Evolutionary conservation across 2,888 invertebrate genomes (phyloP).

Genomic region (Anoplius nigerrimus): DNA sequence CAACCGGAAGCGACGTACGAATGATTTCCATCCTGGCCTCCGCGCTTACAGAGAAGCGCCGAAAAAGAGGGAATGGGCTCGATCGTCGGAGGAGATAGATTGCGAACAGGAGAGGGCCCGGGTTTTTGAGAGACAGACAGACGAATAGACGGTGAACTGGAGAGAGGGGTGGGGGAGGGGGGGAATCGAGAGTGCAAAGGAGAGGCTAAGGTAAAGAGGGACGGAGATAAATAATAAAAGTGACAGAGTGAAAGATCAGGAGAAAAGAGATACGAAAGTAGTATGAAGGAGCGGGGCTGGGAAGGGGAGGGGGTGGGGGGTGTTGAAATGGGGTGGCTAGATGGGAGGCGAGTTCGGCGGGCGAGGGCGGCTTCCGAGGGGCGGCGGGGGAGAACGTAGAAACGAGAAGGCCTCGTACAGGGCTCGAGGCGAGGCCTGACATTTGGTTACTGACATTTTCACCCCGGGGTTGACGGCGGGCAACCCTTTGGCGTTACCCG

Average conservation of each 20-base stretch:
- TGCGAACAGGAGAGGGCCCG: neutral
- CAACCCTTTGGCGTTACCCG: conserved; percentile 71
- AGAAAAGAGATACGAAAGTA: conserved; percentile 6
- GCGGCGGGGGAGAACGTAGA: conserved; percentile 10
- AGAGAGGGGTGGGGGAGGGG: too few relatives aligned
- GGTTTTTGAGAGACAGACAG: conserved; percentile 5
- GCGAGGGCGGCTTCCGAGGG: conserved; percentile 14
- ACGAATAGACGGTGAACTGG: neutral
- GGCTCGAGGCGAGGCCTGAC: conserved; percentile 59
- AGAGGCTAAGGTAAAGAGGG: neutral
- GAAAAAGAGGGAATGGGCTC: too few relatives aligned
- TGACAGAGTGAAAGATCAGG: conserved; percentile 10
- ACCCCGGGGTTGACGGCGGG: conserved; percentile 71
- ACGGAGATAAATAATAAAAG: neutral
- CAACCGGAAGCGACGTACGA: neutral
- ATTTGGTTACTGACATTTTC: conserved; percentile 72
- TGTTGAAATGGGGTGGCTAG: too few relatives aligned
- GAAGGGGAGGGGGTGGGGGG: conserved; percentile 20
- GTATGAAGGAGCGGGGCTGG: conserved; percentile 22
- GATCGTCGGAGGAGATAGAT: neutral
- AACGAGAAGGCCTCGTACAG: conserved; percentile 26
- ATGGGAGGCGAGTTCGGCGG: conserved; percentile 9
- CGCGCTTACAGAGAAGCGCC: too few relatives aligned
- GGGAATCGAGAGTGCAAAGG: conserved; percentile 9
- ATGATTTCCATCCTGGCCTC: too few relatives aligned